Conservation (phyloP, 2,113 vertebrate genomes). For the Raja brachyura region DNA sequence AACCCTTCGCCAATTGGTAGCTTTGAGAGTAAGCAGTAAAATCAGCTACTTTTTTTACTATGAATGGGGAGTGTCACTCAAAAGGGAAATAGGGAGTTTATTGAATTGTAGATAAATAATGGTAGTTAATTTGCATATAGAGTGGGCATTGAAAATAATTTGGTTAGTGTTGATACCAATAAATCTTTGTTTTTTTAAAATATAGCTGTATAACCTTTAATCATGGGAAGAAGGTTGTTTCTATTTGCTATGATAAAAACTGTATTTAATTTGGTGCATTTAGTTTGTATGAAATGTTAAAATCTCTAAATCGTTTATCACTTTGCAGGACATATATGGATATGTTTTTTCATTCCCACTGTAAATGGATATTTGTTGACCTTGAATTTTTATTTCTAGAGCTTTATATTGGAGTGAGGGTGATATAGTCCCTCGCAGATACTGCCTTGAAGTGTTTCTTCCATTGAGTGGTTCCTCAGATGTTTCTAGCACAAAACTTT, state of each 20-base stretch:
- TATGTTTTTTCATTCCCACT: not conserved
- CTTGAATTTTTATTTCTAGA: not conserved
- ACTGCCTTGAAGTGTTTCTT: too few relatives aligned
- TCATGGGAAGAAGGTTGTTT: too few relatives aligned
- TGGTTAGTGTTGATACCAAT: not conserved
- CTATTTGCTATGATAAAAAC: too few relatives aligned
- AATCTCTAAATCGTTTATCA: not conserved
- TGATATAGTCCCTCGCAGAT: not conserved
- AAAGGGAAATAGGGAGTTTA: not conserved
- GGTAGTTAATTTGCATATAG: not conserved
- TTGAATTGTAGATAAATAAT: not conserved
- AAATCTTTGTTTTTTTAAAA: not conserved
- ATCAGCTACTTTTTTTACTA: not conserved
- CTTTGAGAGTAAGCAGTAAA: not conserved
- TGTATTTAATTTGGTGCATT: not conserved
- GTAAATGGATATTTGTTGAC: not conserved
- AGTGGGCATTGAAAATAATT: not conserved
- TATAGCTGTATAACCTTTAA: not conserved
- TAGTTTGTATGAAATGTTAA: not conserved
- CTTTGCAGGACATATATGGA: too few relatives aligned
- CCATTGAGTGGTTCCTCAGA: not conserved
- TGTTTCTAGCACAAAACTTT: not conserved
- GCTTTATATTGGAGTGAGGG: not conserved
- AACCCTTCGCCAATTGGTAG: not conserved
- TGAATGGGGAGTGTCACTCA: not conserved